Evolutionary conservation across 2,888 invertebrate species (phyloP).

Genomic region (Patella caerulea): DNA sequence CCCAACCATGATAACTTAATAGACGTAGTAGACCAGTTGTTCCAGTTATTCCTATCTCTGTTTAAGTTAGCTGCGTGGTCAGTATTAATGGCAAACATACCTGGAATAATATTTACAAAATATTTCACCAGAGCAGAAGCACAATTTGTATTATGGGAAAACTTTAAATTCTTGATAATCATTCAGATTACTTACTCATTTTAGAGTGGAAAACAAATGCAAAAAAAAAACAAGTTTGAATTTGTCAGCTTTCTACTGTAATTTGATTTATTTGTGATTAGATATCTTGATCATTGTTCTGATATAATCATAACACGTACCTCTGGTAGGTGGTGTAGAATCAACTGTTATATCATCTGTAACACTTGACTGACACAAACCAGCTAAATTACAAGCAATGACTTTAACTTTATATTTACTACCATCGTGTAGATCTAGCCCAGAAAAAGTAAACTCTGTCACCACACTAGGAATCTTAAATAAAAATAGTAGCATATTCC

Average conservation of each 20-base stretch:
- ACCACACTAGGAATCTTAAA: neutral
- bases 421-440: constrained; percentile 38
- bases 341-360: constrained; percentile 29
- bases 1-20: constrained; percentile 40
- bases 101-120: constrained; percentile 15
- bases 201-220: too few relatives aligned
- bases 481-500: neutral
- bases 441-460: neutral
- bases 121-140: too few relatives aligned
- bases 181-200: too few relatives aligned
- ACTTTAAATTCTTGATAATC: too few relatives aligned
- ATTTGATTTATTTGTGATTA: too few relatives aligned
- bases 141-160: too few relatives aligned
- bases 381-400: constrained; percentile 42
- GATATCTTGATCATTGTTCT: too few relatives aligned
- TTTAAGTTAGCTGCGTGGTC: constrained; percentile 13
- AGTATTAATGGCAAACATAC: constrained; percentile 37
- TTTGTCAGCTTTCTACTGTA: too few relatives aligned
- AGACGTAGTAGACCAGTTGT: neutral
- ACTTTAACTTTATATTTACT: constrained; percentile 41
- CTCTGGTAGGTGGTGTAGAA: constrained; percentile 29
- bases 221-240: too few relatives aligned
- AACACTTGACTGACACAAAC: constrained; percentile 34
- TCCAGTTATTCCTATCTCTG: neutral
- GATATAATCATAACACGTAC: neutral